Percentiles rank a stretch among this genome's conserved stretches.
Evolutionary conservation across 1,140 invertebrate genomes (phyloP).

Genomic region (Pachyrhynchus sulphureomaculatus): DNA sequence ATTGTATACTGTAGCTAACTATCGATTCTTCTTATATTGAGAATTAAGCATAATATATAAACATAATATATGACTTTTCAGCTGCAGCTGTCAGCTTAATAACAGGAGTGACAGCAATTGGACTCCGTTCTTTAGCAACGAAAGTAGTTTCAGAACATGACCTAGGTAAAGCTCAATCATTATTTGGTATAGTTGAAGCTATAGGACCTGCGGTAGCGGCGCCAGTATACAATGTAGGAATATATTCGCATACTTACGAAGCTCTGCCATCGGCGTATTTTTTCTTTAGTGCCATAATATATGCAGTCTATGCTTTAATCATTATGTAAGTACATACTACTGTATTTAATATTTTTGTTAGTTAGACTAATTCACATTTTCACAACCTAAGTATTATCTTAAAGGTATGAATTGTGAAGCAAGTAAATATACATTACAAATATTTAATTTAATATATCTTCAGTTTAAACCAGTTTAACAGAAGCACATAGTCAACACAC

Average conservation of each 20-base stretch:
- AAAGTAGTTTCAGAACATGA: slow-evolving; percentile 59
- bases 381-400: no score
- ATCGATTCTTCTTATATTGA: no score
- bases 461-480: no score
- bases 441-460: no score
- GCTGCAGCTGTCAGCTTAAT: slow-evolving; percentile 56
- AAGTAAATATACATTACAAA: no score
- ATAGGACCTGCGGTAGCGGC: slow-evolving; percentile 53
- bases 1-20: no score
- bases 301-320: slow-evolving; percentile 17
- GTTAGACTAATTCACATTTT: no score
- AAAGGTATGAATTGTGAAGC: background rate
- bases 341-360: no score
- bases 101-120: slow-evolving; percentile 56
- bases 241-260: slow-evolving; percentile 53
- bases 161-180: slow-evolving; percentile 60
- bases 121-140: slow-evolving; percentile 58
- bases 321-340: slow-evolving; percentile 35
- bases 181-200: slow-evolving; percentile 58
- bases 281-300: slow-evolving; percentile 49
- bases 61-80: slow-evolving; percentile 12
- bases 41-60: background rate
- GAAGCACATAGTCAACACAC: no score
- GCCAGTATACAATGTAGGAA: slow-evolving; percentile 53
- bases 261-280: slow-evolving; percentile 54